Evolutionary conservation across 1,140 invertebrate genomes (phyloP), one percentile per base, ranked within the genome.

Genomic region (Atta texana): DNA sequence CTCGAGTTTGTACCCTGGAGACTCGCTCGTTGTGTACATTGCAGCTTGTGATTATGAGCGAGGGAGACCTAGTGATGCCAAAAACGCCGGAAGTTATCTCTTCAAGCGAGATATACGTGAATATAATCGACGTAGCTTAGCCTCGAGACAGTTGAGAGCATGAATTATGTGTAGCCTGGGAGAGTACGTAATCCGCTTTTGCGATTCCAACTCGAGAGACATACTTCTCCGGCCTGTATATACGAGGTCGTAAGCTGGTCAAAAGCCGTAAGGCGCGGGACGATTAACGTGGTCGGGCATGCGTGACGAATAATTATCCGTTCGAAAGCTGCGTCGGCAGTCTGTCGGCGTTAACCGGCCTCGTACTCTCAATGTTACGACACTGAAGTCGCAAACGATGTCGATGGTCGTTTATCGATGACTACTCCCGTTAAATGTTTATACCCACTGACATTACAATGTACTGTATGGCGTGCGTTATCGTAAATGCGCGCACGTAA

Each of bases 251-350:
- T 86, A 85, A 89, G 72, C 89, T 49, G 69, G 78, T 71, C 78
- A 81, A 57, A 64, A 85, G 80, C 78, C 68, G 68, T 66, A 75
- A 91, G 81, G 90, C 90, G 86, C 59, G 66, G 28, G 69, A 87
- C 90, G 88, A 93, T 93, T 93, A 93, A 92, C 86, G 89, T 80
- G 90, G 75, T 89, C 91, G 90, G 72, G 90, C 91, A 92, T 89
- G 90, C 92, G 89, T 88, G 87, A 86, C 90, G 90, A 92, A 92
- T 92, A 92, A 90, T 90, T 90, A 91, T 90, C 90, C 90, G 85
- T 89, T 90, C 21, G 77, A 78, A 66, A 88, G 85, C 81, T 59
- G 76, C 82, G 78, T 87, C 87, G 76, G 51, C 51, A 34, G 81
- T 24, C 64, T 63, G 86, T 64, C 18, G 28, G 59, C 61, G 59